Evolutionary conservation across 2,797 vertebrate genomes (phyloP).

Genomic region (Phalloptychus januarius): DNA sequence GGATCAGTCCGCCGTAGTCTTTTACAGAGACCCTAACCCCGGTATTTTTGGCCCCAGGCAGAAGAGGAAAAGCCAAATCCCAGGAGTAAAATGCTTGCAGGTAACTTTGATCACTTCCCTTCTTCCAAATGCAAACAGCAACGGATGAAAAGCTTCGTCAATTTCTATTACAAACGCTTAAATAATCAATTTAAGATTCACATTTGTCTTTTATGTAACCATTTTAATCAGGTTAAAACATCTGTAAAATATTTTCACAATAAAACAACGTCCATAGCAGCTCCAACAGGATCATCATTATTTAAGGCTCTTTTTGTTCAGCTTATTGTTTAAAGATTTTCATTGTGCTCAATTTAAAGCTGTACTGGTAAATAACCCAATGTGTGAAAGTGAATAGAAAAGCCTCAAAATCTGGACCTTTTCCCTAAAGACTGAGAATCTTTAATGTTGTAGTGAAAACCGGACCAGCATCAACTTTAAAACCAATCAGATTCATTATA

Average conservation of each 20-base stretch:
- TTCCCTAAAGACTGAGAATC: background rate
- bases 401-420: background rate
- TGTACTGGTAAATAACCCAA: background rate
- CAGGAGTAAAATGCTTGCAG: conserved; percentile 43
- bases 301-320: background rate
- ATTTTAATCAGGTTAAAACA: background rate
- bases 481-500: background rate
- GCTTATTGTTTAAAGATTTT: background rate
- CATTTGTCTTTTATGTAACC: conserved; percentile 23
- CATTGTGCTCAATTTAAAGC: background rate
- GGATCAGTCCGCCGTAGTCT: background rate
- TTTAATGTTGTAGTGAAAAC: background rate
- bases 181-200: conserved; percentile 33
- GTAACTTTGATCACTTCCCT: conserved; percentile 49
- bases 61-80: conserved; percentile 45
- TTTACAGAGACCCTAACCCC: conserved; percentile 12
- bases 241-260: background rate
- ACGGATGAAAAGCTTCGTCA: conserved; percentile 16
- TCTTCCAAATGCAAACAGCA: conserved; percentile 37
- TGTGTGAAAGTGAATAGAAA: background rate
- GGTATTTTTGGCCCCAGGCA: conserved; percentile 51
- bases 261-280: background rate
- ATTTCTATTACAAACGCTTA: conserved; percentile 28
- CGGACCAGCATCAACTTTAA: background rate
- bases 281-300: background rate